Evolutionary conservation across 2,797 vertebrate species (phyloP), one percentile per base, ranked within the genome.

Genomic region (Pteronotus mesoamericanus): DNA sequence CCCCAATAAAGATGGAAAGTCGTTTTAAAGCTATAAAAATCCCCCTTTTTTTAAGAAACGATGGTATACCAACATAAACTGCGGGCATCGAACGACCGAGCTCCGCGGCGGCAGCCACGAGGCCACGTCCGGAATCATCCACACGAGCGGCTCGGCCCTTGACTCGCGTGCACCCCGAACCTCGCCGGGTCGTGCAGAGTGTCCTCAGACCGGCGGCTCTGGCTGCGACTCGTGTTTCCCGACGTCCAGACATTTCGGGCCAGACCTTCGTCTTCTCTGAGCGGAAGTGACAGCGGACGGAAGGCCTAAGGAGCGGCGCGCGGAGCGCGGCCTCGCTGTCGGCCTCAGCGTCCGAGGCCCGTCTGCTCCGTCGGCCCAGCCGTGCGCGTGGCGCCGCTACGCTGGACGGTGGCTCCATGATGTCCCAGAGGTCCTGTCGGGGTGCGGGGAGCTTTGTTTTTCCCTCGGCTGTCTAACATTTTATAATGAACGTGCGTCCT

Each of bases 71-170:
- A 9, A 66, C 61, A 64, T n/a, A 34, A 66, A n/a, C 15, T 0
- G 14, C 61, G 8, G 3, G 61, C 61, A 14, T n/a, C 0, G 14
- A 18, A n/a, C 18, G 61, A 18, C 29, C 18, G 61, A 6, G 8
- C n/a, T 3, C 16, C 0, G 16, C 15, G 2, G 61, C 61, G 8
- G n/a, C 1, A 7, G 16, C 61, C 1, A 19, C 16, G 1, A 9
- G 6, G 32, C 9, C 61, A 18, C n/a, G 8, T 66, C n/a, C 9
- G 15, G 11, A 6, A 19, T 0, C 9, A 34, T 0, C 0, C 8
- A 18, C n/a, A 19, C 6, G 57, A 24, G 24, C 9, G 55, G 26
- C 26, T 26, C 24, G 24, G 59, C 12, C 26, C 26, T 5, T 12
- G 57, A 29, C 26, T 12, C 14, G 26, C 14, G 12, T 1, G 29